A percentile compares a stretch with the other conserved stretches of the same genome.
Conservation (phyloP, 2,888 invertebrate genomes). For the Thymelicus lineola region DNA sequence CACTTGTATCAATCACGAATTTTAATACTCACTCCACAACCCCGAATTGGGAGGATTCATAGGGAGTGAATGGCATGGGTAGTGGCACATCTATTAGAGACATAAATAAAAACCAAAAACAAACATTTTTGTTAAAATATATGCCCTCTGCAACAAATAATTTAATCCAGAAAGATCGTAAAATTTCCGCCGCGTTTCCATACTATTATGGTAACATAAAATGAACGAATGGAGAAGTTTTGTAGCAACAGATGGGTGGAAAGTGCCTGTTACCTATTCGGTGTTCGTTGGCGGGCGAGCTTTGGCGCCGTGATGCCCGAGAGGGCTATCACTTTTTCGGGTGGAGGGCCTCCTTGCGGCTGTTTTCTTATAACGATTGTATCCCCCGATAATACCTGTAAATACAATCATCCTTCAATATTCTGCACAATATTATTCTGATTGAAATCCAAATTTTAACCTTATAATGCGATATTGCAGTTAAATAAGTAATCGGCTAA, state of each 20-base stretch:
- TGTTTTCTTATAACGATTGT: slow-evolving; percentile 95
- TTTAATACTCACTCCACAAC: not conserved
- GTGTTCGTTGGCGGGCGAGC: slow-evolving; percentile 83
- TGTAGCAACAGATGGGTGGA: slow-evolving; percentile 19
- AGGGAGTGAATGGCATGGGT: not conserved
- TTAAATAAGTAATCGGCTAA: slow-evolving; percentile 23
- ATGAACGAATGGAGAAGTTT: not conserved
- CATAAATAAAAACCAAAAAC: no score
- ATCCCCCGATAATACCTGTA: slow-evolving; percentile 97
- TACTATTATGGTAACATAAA: slow-evolving; percentile 24
- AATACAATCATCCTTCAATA: not conserved
- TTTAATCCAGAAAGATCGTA: not conserved
- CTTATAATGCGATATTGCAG: not conserved
- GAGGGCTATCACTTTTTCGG: slow-evolving; percentile 95
- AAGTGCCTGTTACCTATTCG: slow-evolving; percentile 64
- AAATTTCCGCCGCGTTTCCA: not conserved
- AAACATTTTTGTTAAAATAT: no score
- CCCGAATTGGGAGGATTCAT: not conserved
- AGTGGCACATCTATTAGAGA: not conserved
- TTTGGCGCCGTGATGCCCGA: slow-evolving; percentile 97
- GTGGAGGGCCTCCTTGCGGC: slow-evolving; percentile 94
- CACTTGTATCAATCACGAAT: not conserved
- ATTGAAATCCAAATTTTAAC: not conserved
- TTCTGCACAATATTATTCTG: not conserved
- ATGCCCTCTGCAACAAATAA: no score